Evolutionary conservation across 2,888 invertebrate species (phyloP).

Genomic region (Drosophila kambysellisi): DNA sequence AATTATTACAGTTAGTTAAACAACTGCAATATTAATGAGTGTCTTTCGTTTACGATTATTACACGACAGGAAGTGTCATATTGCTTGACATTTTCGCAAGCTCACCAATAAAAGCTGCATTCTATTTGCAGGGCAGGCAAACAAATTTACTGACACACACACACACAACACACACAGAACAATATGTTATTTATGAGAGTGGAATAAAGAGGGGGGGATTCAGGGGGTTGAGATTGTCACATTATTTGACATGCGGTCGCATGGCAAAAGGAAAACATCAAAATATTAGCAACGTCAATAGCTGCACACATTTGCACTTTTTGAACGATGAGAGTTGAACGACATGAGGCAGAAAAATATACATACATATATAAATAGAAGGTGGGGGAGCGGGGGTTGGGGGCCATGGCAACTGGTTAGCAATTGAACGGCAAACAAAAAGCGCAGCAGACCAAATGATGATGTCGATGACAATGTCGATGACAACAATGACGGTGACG

Average conservation of each 20-base stretch:
- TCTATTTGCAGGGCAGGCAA: slow-evolving; percentile 32
- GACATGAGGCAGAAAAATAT: slow-evolving; percentile 8
- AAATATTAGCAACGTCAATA: slow-evolving; percentile 76
- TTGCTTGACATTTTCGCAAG: slow-evolving; percentile 47
- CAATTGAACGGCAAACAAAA: slow-evolving; percentile 59
- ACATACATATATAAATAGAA: neutral
- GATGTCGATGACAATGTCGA: slow-evolving; percentile 26
- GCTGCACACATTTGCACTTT: slow-evolving; percentile 64
- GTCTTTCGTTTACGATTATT: slow-evolving; percentile 19
- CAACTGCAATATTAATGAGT: slow-evolving; percentile 16
- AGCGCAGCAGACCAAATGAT: slow-evolving; percentile 58
- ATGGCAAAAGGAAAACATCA: slow-evolving; percentile 38
- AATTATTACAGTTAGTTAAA: slow-evolving; percentile 5
- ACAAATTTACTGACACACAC: slow-evolving; percentile 37
- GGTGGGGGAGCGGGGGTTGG: neutral
- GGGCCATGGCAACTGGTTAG: slow-evolving; percentile 15
- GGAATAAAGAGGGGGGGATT: neutral
- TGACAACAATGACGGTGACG: slow-evolving; percentile 25
- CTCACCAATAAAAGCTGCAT: slow-evolving; percentile 65
- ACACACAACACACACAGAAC: neutral
- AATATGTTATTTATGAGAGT: slow-evolving; percentile 19
- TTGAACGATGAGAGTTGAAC: slow-evolving; percentile 35
- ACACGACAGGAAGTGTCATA: slow-evolving; percentile 9
- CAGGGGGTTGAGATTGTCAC: slow-evolving; percentile 14
- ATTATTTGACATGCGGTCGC: slow-evolving; percentile 50